phyloP scores from a whole-genome alignment of 2,888 invertebrate genomes.

The Pasiphila rectangulata region DNA sequence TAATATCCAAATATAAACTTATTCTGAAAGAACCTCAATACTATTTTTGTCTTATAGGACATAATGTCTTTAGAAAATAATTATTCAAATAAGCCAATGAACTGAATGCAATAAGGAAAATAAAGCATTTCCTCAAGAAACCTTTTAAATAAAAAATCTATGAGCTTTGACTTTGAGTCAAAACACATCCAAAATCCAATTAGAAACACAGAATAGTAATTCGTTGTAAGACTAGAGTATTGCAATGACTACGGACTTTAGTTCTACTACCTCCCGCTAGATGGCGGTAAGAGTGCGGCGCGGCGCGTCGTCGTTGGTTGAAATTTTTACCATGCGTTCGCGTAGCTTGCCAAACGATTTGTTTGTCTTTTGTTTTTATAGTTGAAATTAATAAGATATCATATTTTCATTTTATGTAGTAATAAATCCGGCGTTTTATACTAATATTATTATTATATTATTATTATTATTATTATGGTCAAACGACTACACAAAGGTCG shows the following conservation, averaged over 20 bases:
- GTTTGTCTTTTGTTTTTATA: background rate
- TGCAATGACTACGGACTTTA: conserved; percentile 16
- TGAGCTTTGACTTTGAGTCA: no score
- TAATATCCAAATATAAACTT: no score
- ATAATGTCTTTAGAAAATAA: background rate
- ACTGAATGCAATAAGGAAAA: background rate
- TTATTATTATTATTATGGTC: no score
- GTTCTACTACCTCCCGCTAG: conserved; percentile 62
- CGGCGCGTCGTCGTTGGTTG: background rate
- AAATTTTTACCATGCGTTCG: background rate
- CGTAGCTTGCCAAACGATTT: background rate
- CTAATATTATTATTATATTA: no score
- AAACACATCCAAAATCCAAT: no score
- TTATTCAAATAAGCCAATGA: background rate
- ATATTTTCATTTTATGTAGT: no score
- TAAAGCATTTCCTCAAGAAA: background rate
- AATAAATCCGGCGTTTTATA: no score
- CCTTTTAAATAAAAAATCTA: no score
- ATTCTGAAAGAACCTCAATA: no score
- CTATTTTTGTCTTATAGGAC: no score
- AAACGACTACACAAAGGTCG: no score
- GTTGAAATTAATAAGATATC: background rate
- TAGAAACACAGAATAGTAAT: no score
- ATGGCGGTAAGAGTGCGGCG: conserved; percentile 53
- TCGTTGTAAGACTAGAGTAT: background rate